A percentile compares a stretch with the other conserved stretches of the same genome.
Evolutionary conservation across 1,140 invertebrate genomes (phyloP).

Genomic region (Hycleus cichorii): DNA sequence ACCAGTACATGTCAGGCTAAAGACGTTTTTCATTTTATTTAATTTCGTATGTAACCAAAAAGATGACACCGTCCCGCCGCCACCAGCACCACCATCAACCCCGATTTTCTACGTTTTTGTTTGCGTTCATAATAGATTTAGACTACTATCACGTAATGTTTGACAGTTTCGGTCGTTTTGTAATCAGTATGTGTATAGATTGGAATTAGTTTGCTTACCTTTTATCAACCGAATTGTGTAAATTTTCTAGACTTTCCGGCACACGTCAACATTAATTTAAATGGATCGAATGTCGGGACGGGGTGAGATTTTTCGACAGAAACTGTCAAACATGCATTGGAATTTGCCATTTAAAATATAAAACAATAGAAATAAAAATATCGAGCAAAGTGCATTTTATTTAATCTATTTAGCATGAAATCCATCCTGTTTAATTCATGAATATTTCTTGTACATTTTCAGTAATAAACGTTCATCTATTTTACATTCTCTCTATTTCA

Average conservation of each 20-base stretch:
- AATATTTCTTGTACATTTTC: constrained; percentile 9
- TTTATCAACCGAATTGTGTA: too few species aligned
- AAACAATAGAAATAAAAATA: neutral
- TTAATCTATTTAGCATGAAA: constrained; percentile 6
- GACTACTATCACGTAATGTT: too few species aligned
- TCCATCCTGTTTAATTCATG: neutral
- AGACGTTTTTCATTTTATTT: constrained; percentile 36
- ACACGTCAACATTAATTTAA: too few species aligned
- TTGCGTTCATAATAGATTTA: constrained; percentile 19
- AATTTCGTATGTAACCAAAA: constrained; percentile 31
- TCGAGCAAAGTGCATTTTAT: constrained; percentile 10
- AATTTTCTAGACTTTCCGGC: too few species aligned
- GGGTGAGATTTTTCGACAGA: too few species aligned
- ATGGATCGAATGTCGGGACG: too few species aligned
- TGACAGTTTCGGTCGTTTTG: too few species aligned
- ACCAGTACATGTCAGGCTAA: constrained; percentile 25
- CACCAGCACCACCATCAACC: neutral
- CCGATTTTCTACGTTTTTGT: constrained; percentile 18
- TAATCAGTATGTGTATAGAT: too few species aligned
- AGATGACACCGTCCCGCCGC: constrained; percentile 23
- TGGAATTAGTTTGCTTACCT: too few species aligned
- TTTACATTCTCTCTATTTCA: constrained; percentile 9
- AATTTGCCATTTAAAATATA: too few species aligned
- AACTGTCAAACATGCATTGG: too few species aligned
- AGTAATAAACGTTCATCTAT: constrained; percentile 10